Evolutionary conservation across 2,797 vertebrate genomes (phyloP).

Genomic region (Alectoris magna): DNA sequence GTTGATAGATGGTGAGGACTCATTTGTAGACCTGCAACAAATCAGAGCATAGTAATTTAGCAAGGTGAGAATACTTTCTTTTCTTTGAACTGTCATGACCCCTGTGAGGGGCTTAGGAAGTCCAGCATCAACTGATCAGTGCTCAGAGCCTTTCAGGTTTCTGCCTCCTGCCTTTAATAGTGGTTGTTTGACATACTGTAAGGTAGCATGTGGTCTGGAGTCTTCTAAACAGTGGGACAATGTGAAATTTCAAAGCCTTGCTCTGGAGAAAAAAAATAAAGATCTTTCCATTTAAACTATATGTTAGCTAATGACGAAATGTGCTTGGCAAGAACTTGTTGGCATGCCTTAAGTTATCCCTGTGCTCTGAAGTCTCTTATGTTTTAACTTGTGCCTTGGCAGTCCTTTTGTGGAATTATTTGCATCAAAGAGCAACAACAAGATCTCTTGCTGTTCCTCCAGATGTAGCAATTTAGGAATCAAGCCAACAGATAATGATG

Average conservation of each 20-base stretch:
- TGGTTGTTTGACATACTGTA: not conserved
- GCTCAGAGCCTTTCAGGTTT: not conserved
- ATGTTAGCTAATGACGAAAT: not conserved
- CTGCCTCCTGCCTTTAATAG: not conserved
- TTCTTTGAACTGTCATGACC: not conserved
- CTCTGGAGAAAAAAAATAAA: not conserved
- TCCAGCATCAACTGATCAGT: not conserved
- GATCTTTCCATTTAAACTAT: not conserved
- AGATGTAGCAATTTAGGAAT: conserved; percentile 57
- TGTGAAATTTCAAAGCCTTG: not conserved
- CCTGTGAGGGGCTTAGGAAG: not conserved
- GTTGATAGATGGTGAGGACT: not conserved
- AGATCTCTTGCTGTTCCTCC: conserved; percentile 58
- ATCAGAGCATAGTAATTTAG: not conserved
- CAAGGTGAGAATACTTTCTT: not conserved
- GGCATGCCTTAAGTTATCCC: not conserved
- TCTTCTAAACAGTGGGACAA: not conserved
- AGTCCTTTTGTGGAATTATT: conserved; percentile 36
- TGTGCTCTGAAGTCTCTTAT: not conserved
- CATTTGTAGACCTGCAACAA: not conserved
- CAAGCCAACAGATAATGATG: conserved; percentile 48
- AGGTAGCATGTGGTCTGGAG: not conserved
- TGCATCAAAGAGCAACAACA: conserved; percentile 20
- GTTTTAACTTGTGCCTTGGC: not conserved
- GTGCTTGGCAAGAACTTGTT: not conserved